Conservation (phyloP, 2,113 vertebrate genomes). For the Mastomys natalensis region DNA sequence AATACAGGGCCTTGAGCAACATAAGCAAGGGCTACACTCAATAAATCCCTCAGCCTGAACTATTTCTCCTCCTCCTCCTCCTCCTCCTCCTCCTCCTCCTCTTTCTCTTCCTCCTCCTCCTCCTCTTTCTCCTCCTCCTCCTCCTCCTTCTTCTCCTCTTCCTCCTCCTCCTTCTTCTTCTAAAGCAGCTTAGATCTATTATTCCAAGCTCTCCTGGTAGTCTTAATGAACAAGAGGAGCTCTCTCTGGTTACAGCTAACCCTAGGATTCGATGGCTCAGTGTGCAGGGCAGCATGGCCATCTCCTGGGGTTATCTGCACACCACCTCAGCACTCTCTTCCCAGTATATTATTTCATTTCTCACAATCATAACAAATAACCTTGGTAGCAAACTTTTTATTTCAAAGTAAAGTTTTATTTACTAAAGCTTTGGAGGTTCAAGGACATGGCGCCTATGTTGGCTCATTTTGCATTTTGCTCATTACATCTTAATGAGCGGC, state of each 20-base stretch:
- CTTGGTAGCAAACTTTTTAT: not conserved
- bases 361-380: not conserved
- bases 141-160: rapidly evolving
- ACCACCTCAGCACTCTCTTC: not conserved
- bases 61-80: not conserved
- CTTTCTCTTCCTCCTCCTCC: too few species aligned
- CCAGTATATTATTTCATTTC: not conserved
- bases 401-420: not conserved
- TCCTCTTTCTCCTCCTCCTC: too few species aligned
- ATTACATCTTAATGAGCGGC: not conserved
- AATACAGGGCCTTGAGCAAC: not conserved
- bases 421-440: not conserved
- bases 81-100: too few species aligned
- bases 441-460: not conserved
- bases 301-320: not conserved
- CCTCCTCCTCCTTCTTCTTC: not conserved
- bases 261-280: not conserved
- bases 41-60: not conserved
- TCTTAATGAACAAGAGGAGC: not conserved
- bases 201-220: not conserved
- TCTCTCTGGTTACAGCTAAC: not conserved
- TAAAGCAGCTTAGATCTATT: not conserved
- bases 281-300: not conserved
- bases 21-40: not conserved
- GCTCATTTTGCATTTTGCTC: not conserved